Base-by-base conservation (phyloP, 2,888 invertebrate species). In the Cremastinae sp. region DNA sequence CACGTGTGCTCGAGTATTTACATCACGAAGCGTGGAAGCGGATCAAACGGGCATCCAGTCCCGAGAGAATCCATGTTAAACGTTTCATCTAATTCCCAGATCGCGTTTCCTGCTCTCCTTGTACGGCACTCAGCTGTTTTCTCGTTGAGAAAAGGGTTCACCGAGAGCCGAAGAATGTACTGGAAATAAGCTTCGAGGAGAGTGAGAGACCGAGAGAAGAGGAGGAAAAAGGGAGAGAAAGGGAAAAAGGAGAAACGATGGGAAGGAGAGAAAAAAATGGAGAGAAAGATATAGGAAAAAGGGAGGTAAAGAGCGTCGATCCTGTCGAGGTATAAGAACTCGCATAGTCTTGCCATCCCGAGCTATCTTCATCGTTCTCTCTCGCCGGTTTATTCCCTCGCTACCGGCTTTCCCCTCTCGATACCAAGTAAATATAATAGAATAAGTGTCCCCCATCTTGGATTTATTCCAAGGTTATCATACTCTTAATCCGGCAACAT, bases 81-180 rank as follows among this genome's bases (percentile, higher is more conserved):
- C 49, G 62, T 66, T 74, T 65, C 82, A 79, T 83, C 80, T 80
- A 80, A 81, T 83, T 83, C 79, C 79, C 66, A 55, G 75, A 81
- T 80, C 83, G 78, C 68, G 35, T 79, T 79, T 77, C 78, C 43
- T 79, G 35, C n/a, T 20, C 51, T n/a, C 47, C 18, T 5, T 18
- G 14, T 14, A 12, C 37, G 16, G 35, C 35, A 9, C 16, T 51
- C n/a, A 37, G n/a, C 37, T 18, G 8, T 18, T 45, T 12, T 39
- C 28, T 62, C 28, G 28, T 28, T 28, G 28, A 28, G 9, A 37
- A n/a, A 62, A 62, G 1, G 41, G 28, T 47, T 62, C 49, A 47
- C 41, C 14, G 45, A 10, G 43, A 37, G 28, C 16, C 37, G 62
- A 62, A 62, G 45, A 62, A 62, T 47, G 47, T 2, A 18, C 49